Base-by-base conservation (phyloP, 2,888 invertebrate species). In the Drosophila ezoana region DNA sequence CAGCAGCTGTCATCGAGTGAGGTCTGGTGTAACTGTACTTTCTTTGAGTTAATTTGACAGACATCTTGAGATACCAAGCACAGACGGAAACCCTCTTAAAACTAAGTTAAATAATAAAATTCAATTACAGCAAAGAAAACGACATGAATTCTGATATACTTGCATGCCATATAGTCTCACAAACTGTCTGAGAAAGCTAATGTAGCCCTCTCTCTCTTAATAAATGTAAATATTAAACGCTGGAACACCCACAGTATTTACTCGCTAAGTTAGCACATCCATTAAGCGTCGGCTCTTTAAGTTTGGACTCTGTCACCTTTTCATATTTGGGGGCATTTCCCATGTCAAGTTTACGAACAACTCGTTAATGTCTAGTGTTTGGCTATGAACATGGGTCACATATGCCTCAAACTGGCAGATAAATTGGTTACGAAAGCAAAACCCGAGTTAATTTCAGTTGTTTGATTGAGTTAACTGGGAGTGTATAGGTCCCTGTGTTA, bases 321-420 rank as follows among this genome's bases (percentile, higher is more conserved):
- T 33, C 48, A 23, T 14, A 40, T 45, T 59, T 41, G 62, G 49
- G 72, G 81, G 68, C 79, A 84, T 81, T 89, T 87, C 79, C 85
- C 89, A 63, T 81, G 71, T 82, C 70, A 72, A 63, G 51, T 23
- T 67, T 61, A 62, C 66, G 64, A 53, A 65, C 81, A 63, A 66
- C 66, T 69, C 63, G 65, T 66, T 56, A 40, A 16, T 61, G 20
- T 49, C 13, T 8, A 28, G 28, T 28, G 28, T 56, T 45, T 45
- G 32, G 32, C 23, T 16, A 32, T 48, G 38, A 33, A 40, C 47
- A 57, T 57, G 63, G 62, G 23, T 61, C 61, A 66, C 16, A 66
- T 35, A 18, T 41, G 52, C 52, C 56, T 51, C 41, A 58, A 28
- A 37, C 64, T 44, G 51, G 16, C 40, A 9, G 4, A 13, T 28